These are phyloP conservation scores for Conus canariensis DNA, from an alignment of 2,888 invertebrate species.

Conservation along the genomic window DNA sequence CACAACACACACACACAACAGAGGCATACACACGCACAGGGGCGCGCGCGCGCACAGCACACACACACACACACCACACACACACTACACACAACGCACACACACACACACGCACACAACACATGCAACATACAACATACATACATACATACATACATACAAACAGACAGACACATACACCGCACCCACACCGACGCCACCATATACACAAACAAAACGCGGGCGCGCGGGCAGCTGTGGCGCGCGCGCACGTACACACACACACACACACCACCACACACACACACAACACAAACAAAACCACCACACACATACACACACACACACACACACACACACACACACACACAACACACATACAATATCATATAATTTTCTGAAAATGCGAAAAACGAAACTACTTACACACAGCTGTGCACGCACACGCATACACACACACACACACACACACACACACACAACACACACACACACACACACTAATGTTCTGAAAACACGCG, in stretches of 20 bases:
- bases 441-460: neutral
- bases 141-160: neutral
- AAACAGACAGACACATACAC: neutral
- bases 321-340: neutral
- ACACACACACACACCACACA: neutral
- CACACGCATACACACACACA: neutral
- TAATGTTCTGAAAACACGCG: too few relatives aligned
- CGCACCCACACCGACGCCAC: neutral
- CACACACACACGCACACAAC: neutral
- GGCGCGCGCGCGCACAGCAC: neutral
- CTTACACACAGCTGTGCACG: too few relatives aligned
- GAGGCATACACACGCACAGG: neutral
- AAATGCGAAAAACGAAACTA: too few relatives aligned
- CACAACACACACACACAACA: neutral
- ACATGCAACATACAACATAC: neutral
- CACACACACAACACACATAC: neutral
- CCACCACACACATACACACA: conserved; percentile 13
- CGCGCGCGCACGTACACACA: too few relatives aligned
- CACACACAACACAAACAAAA: too few relatives aligned
- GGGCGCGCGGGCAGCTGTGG: too few relatives aligned
- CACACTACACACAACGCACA: neutral
- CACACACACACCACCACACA: neutral
- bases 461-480: neutral
- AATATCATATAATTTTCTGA: too few relatives aligned
- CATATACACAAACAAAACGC: neutral